phyloP scores from a whole-genome alignment of 2,888 invertebrate species.

The Subacronicta megacephala region DNA sequence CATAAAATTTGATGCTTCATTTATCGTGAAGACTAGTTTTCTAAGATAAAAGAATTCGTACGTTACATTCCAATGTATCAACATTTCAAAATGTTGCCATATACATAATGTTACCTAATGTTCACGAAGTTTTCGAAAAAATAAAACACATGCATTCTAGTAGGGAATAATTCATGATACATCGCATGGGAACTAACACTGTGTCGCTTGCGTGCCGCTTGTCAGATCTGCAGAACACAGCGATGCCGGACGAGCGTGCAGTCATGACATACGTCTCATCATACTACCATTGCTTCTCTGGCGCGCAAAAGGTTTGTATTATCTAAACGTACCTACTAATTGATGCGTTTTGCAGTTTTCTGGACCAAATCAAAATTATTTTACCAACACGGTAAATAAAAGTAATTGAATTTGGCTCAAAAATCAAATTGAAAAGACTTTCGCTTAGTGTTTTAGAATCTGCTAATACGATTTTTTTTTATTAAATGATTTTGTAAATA shows the following conservation, averaged over 20 bases:
- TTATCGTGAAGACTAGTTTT: conserved; percentile 2
- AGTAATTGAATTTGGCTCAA: conserved; percentile 11
- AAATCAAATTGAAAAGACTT: conserved; percentile 11
- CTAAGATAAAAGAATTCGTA: not conserved
- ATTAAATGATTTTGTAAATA: conserved; percentile 2
- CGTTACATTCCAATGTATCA: conserved; percentile 1
- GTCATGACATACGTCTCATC: conserved; percentile 99
- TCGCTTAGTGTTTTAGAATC: conserved; percentile 9
- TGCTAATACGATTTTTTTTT: not conserved
- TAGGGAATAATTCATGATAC: conserved; percentile 62
- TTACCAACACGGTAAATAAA: not conserved
- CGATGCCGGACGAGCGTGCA: conserved; percentile 99
- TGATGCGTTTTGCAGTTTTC: conserved; percentile 15
- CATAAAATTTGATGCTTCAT: conserved; percentile 6
- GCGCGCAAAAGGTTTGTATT: conserved; percentile 98
- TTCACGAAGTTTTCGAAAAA: conserved; percentile 26
- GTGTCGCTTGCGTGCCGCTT: conserved; percentile 86
- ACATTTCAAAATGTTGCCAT: not conserved
- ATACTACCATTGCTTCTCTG: conserved; percentile 99
- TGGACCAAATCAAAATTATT: conserved; percentile 4
- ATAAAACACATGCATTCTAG: conserved; percentile 68
- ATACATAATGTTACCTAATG: conserved; percentile 11
- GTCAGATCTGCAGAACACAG: conserved; percentile 99
- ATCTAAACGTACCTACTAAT: conserved; percentile 54
- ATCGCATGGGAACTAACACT: conserved; percentile 85